Evolutionary conservation across 1,140 invertebrate species (phyloP).

Genomic region (Leptoteleia sp.): DNA sequence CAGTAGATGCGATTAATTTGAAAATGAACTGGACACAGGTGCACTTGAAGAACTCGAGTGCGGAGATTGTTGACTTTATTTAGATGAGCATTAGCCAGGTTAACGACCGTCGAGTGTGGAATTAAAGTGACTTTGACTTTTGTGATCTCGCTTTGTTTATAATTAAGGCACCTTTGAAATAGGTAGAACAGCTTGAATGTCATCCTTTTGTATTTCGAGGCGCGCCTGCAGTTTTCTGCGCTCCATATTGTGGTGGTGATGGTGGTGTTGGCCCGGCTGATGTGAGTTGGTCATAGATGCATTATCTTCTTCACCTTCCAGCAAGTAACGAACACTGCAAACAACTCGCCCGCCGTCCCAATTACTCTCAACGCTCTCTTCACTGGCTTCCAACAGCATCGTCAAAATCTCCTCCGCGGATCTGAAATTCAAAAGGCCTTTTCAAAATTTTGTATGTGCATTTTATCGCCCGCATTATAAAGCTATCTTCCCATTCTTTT

Average conservation of each 20-base stretch:
- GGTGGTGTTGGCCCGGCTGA: constrained; percentile 77
- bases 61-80: too few species aligned
- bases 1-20: too few species aligned
- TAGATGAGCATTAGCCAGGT: neutral
- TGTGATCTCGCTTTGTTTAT: constrained; percentile 28
- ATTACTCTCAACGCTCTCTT: constrained; percentile 87
- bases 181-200: constrained; percentile 95
- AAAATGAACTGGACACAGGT: too few species aligned
- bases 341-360: constrained; percentile 90
- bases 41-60: too few species aligned
- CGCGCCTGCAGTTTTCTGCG: constrained; percentile 89
- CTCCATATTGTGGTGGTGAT: constrained; percentile 81
- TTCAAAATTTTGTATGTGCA: constrained; percentile 24
- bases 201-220: constrained; percentile 95
- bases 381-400: constrained; percentile 94
- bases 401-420: constrained; percentile 91
- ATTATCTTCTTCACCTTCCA: constrained; percentile 83
- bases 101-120: neutral
- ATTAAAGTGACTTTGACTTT: constrained; percentile 23
- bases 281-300: constrained; percentile 77
- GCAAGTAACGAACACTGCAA: constrained; percentile 88
- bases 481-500: constrained; percentile 1
- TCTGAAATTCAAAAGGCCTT: constrained; percentile 76
- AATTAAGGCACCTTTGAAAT: constrained; percentile 91
- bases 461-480: constrained; percentile 5